Evolutionary conservation across 1,140 invertebrate genomes (phyloP), one percentile per base, ranked within the genome.

Genomic region (Melipona quadrifasciata): DNA sequence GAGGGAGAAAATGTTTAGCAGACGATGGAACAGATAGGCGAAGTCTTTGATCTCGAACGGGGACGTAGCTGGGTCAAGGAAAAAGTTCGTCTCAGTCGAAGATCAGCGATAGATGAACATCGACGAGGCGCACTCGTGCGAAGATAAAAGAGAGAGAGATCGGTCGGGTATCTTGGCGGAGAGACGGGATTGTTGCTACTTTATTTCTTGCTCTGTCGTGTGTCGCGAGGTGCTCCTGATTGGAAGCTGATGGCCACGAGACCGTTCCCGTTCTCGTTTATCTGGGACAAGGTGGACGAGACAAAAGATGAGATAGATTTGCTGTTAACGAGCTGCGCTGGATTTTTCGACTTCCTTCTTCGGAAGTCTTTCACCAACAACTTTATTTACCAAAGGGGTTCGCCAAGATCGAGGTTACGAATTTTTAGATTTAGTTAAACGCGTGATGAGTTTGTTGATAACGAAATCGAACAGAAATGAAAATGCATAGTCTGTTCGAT

Each of bases 1-100:
- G 31, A n/a, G 21, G 21, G 24, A 24, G 31, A 68, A 68, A 79
- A 55, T 79, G 65, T 79, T 79, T 55, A 53, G 24, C 31, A 34
- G 58, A 39, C 31, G 14, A 27, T 39, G 14, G 57, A 39, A 47
- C 5, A 55, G 57, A 16, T 10, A 64, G 27, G 31, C 34, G 31
- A 55, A 55, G 77, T 79, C 77, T 79, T 79, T 79, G 77, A 79
- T 79, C 77, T 79, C 77, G 77, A 79, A 68, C 77, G 64, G 19
- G 76, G 47, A 31, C 76, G 64, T 19, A 34, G 39, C n/a, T 31
- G 76, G 76, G 64, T 79, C 77, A 79, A 79, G 77, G 51, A 79
- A 68, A 79, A 55, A 64, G 51, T 68, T 68, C 21, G 77, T 55
- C n/a, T 31, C 51, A 39, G 14, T 21, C n/a, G n/a, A 34, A 79